Evolutionary conservation across 2,113 vertebrate genomes (phyloP).

Genomic region (Anarrhichthys ocellatus): DNA sequence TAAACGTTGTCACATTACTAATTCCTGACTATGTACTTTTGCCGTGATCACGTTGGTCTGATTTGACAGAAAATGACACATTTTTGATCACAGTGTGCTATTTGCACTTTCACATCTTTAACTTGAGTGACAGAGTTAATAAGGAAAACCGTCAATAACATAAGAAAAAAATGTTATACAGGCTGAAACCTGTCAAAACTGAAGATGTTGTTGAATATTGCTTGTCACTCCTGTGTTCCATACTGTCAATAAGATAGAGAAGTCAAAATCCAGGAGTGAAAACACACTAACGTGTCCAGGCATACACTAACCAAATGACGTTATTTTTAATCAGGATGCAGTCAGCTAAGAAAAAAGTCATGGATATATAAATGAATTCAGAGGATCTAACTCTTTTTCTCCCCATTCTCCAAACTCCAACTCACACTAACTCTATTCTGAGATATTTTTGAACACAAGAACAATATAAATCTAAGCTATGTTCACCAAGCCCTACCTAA

Average conservation of each 20-base stretch:
- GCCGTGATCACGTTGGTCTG: background rate
- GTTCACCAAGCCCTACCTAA: slow-evolving; percentile 31
- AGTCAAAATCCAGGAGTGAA: background rate
- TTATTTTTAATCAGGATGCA: background rate
- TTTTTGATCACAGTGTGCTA: background rate
- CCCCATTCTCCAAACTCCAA: background rate
- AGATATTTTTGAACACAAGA: slow-evolving; percentile 26
- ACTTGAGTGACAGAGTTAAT: background rate
- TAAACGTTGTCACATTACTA: background rate
- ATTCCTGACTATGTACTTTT: background rate
- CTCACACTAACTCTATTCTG: slow-evolving; percentile 2
- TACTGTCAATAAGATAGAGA: background rate
- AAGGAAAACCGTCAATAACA: background rate
- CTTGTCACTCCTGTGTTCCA: background rate
- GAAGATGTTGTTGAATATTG: slow-evolving; percentile 11
- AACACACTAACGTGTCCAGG: background rate
- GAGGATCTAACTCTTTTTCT: background rate
- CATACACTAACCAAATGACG: background rate
- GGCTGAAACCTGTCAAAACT: slow-evolving; percentile 1
- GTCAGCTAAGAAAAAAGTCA: slow-evolving; percentile 3
- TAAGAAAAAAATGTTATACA: background rate
- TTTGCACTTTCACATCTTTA: background rate
- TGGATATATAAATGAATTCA: background rate
- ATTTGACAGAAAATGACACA: background rate
- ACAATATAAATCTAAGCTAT: background rate